Evolutionary conservation across 2,113 vertebrate genomes (phyloP).

Genomic region (Gadus chalcogrammus): DNA sequence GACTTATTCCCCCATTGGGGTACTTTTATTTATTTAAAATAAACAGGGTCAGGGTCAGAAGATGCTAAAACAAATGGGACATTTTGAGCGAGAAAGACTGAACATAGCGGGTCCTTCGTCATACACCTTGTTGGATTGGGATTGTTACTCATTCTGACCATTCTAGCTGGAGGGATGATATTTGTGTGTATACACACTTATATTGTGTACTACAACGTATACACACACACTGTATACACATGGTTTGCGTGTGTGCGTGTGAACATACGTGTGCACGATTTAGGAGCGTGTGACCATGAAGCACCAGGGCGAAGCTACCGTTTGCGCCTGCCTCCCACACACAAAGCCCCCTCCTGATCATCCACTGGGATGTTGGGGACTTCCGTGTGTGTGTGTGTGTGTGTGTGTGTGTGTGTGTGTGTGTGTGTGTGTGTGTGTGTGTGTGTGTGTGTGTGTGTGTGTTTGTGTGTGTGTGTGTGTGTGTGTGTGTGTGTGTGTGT

Average conservation of each 20-base stretch:
- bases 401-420: neutral
- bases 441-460: neutral
- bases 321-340: no score
- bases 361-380: constrained; percentile 21
- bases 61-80: neutral
- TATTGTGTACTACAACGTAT: no score
- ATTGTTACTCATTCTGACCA: neutral
- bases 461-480: neutral
- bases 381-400: constrained; percentile 24
- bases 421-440: no score
- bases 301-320: no score
- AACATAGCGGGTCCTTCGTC: no score
- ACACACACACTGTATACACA: no score
- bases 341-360: no score
- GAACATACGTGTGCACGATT: no score
- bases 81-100: neutral
- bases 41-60: constrained; percentile 36
- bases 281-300: no score
- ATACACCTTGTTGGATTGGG: no score
- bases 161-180: no score
- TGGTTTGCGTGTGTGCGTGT: no score
- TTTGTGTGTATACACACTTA: neutral
- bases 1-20: constrained; percentile 35
- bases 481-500: neutral
- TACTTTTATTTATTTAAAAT: neutral